A percentile compares a stretch with the other conserved stretches of the same genome.
phyloP scores from a whole-genome alignment of 2,797 vertebrate genomes.

The Pseudotriccus pelzelni region DNA sequence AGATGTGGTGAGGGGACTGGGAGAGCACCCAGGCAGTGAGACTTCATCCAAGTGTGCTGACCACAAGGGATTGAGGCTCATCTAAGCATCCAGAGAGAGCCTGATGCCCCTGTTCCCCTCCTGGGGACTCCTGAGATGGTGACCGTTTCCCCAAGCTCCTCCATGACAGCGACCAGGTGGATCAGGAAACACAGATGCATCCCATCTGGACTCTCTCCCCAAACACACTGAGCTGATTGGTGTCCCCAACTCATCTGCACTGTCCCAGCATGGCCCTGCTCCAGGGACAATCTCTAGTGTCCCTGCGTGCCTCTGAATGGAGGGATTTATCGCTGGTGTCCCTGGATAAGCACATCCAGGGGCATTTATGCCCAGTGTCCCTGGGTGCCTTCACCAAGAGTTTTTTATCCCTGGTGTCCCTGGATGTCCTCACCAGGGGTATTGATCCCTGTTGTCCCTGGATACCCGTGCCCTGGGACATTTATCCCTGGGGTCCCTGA shows the following conservation, averaged over 20 bases:
- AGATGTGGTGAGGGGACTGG: fast-evolving
- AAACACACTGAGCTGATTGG: background rate
- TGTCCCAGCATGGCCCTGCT: background rate
- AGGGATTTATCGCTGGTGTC: background rate
- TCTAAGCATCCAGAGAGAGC: fast-evolving
- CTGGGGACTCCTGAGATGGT: background rate
- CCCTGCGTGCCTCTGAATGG: background rate
- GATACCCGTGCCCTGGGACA: background rate
- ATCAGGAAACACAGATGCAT: background rate
- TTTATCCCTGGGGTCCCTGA: background rate
- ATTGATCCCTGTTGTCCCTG: background rate
- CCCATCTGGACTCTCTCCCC: background rate
- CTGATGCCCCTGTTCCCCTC: fast-evolving
- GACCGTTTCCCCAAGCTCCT: background rate
- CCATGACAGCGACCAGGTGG: fast-evolving
- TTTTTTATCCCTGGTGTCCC: background rate
- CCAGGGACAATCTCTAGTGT: background rate
- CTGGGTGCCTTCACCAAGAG: background rate
- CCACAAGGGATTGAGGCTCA: fast-evolving
- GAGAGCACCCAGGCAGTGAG: background rate
- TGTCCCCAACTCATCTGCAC: background rate
- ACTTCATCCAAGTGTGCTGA: background rate
- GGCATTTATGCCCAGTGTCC: background rate
- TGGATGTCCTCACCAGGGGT: fast-evolving
- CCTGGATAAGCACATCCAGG: background rate